A percentile compares a stretch with the other conserved stretches of the same genome.
phyloP scores from a whole-genome alignment of 2,797 vertebrate species.

The Cheirogaleus major region DNA sequence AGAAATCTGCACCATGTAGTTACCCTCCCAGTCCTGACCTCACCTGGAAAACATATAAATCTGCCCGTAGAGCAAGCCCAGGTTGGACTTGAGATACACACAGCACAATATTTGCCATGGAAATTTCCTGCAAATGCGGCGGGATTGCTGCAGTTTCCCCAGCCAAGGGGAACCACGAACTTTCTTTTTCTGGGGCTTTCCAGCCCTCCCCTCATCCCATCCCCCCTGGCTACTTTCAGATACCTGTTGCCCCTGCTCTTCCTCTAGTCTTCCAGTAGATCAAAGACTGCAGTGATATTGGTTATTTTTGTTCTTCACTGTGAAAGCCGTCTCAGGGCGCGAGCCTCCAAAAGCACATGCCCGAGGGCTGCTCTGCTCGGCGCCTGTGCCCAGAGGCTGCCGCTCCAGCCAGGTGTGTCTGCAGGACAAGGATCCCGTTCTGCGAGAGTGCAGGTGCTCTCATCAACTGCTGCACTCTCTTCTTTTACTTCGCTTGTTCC shows the following conservation, averaged over 20 bases:
- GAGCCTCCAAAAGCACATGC: background rate
- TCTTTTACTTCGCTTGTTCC: background rate
- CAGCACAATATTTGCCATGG: background rate
- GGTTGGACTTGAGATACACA: background rate
- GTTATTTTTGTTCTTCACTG: background rate
- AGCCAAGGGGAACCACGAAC: background rate
- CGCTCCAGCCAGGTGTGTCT: background rate
- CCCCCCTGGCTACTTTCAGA: background rate
- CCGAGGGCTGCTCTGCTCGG: background rate
- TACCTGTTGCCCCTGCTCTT: background rate
- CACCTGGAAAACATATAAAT: background rate
- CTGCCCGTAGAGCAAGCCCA: background rate
- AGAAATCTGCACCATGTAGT: background rate
- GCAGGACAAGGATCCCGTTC: background rate
- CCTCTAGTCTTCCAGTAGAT: background rate
- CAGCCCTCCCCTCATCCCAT: rapidly evolving
- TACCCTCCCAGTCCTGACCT: background rate
- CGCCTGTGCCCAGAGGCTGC: background rate
- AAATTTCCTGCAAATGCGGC: background rate
- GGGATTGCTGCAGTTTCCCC: background rate
- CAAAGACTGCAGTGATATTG: background rate
- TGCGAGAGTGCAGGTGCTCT: background rate
- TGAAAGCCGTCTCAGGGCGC: background rate
- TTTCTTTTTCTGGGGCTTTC: background rate
- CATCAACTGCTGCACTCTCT: background rate